These are phyloP conservation scores for Anthrax anthrax DNA, from an alignment of 2,888 invertebrate genomes.

Conservation along the genomic window DNA sequence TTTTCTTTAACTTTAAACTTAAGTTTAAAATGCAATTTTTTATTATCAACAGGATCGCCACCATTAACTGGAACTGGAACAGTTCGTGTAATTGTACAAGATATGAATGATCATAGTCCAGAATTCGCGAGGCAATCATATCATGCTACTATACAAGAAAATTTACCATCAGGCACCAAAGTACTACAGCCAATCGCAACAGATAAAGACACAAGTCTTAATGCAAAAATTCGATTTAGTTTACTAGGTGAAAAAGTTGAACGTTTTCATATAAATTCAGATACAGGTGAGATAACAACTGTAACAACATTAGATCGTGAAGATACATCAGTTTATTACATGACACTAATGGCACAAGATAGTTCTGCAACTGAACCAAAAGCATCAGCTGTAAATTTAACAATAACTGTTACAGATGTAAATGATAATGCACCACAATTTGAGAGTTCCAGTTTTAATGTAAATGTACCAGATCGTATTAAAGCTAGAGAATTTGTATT, in stretches of 20 bases:
- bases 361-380: conserved; percentile 73
- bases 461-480: conserved; percentile 71
- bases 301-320: conserved; percentile 63
- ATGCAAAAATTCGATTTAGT: conserved; percentile 76
- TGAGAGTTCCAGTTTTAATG: conserved; percentile 56
- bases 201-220: conserved; percentile 71
- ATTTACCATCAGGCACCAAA: conserved; percentile 59
- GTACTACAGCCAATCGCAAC: conserved; percentile 65
- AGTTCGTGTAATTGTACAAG: conserved; percentile 78
- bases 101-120: conserved; percentile 88
- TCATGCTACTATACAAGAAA: conserved; percentile 65
- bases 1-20: too few species aligned
- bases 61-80: conserved; percentile 86
- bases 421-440: conserved; percentile 78
- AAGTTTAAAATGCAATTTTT: too few species aligned
- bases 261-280: conserved; percentile 62
- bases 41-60: conserved; percentile 54
- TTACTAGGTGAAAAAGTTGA: conserved; percentile 68
- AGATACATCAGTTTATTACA: conserved; percentile 56
- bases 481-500: conserved; percentile 73
- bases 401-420: conserved; percentile 62
- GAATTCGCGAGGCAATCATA: conserved; percentile 73
- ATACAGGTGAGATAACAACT: conserved; percentile 66
- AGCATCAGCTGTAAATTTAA: conserved; percentile 69
- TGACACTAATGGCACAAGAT: conserved; percentile 78